Evolutionary conservation across 2,113 vertebrate species (phyloP), one percentile per base, ranked within the genome.

Genomic region (Poeciliopsis prolifica): DNA sequence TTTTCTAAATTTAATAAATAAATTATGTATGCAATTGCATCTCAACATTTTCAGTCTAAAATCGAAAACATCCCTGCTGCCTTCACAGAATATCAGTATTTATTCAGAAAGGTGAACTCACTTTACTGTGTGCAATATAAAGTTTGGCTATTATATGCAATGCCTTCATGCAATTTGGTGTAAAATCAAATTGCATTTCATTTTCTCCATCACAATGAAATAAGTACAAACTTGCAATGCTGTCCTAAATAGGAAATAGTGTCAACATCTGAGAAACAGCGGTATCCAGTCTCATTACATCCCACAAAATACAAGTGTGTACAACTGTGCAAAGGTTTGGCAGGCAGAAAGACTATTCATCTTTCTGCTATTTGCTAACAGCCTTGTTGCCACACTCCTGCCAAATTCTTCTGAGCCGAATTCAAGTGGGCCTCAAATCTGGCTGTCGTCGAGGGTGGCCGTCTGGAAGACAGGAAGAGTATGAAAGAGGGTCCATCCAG

Each of bases 321-420:
- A 28, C 62, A 73, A 86, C 61, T 24, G 80, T 82, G 85, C 63
- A 82, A 85, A 88, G 74, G 69, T 76, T 90, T 91, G 88, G 86
- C 88, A 87, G 68, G 75, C 76, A 10, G 13, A 28, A 85, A 71
- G 68, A 82, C 69, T 79, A 83, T 86, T 90, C 84, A 83, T 90
- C 76, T 81, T 87, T 71, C 80, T 75, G 72, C 72, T 61, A 74
- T 68, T 74, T 81, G 61, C 82, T 79, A 44, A 75, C 76, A 75
- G 79, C 72, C 86, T 88, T 83, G 68, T 64, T 82, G 78, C 66
- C 54, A 12, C 66, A 65, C 40, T 30, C 75, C 77, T 87, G 83
- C 87, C 84, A 90, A 73, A 87, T 40, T 84, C 62, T 78, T 78
- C 65, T 71, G 63, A 69, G 74, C 76, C 76, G 74, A 68, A 80